Percentiles rank a stretch among this genome's conserved stretches.
Conservation (phyloP, 2,888 invertebrate species). For the Sericinus montela region DNA sequence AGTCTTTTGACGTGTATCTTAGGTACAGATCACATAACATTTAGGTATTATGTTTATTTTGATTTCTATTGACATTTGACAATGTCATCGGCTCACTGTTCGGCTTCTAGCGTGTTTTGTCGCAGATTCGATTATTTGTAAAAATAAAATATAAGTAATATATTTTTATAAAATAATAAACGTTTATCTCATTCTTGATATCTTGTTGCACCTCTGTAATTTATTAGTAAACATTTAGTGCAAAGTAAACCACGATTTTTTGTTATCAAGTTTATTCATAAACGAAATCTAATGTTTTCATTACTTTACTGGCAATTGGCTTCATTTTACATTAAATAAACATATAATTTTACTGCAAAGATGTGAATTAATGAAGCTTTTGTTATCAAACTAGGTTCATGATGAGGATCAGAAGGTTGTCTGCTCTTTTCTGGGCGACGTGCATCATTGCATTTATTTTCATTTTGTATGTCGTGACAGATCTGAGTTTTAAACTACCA, state of each 20-base stretch:
- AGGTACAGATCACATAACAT: no score
- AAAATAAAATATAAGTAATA: no score
- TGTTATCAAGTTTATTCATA: neutral
- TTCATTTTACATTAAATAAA: neutral
- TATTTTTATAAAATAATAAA: no score
- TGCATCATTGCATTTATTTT: slow-evolving; percentile 80
- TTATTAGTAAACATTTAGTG: neutral
- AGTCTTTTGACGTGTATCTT: no score
- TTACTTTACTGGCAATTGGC: neutral
- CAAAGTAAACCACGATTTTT: slow-evolving; percentile 10
- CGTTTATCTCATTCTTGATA: no score
- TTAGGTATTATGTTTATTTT: no score
- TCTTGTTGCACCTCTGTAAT: no score
- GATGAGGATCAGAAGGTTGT: slow-evolving; percentile 78
- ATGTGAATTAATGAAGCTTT: neutral
- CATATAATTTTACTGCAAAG: neutral
- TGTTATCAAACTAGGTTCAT: slow-evolving; percentile 24
- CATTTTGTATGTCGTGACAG: slow-evolving; percentile 83
- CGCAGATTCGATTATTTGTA: no score
- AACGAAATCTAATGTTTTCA: neutral
- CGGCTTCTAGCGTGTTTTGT: no score
- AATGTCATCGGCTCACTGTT: no score
- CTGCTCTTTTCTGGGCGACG: slow-evolving; percentile 80
- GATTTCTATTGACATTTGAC: no score
- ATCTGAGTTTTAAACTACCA: slow-evolving; percentile 80